These are phyloP conservation scores for Cetonia aurata DNA, from an alignment of 2,888 invertebrate species.

Conservation along the genomic window DNA sequence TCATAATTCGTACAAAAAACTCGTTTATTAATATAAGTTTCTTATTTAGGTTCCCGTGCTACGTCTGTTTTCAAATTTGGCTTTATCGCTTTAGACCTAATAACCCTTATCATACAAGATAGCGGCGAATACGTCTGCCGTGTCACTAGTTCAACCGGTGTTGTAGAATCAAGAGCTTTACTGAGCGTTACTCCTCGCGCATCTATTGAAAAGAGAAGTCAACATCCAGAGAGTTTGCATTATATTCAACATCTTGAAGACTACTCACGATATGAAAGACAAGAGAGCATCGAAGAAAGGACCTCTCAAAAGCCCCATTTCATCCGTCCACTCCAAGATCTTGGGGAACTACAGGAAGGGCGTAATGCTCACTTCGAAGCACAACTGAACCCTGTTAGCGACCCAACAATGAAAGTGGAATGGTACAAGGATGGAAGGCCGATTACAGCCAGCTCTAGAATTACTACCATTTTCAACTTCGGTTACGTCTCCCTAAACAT, in stretches of 20 bases:
- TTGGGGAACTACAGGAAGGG: slow-evolving; percentile 90
- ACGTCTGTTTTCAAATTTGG: slow-evolving; percentile 97
- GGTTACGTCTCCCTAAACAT: slow-evolving; percentile 99
- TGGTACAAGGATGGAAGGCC: slow-evolving; percentile 96
- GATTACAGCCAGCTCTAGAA: slow-evolving; percentile 96
- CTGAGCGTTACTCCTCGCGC: slow-evolving; percentile 85
- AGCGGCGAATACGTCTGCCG: slow-evolving; percentile 93
- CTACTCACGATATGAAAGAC: slow-evolving; percentile 87
- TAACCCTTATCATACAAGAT: slow-evolving; percentile 87
- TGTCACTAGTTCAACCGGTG: slow-evolving; percentile 87
- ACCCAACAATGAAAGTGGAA: slow-evolving; percentile 94
- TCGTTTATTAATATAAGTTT: slow-evolving; percentile 7
- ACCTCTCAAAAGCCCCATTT: slow-evolving; percentile 87
- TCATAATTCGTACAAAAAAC: not conserved
- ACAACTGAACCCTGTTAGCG: slow-evolving; percentile 91
- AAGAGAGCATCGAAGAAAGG: slow-evolving; percentile 86
- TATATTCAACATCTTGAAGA: slow-evolving; percentile 93
- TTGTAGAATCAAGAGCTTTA: slow-evolving; percentile 86
- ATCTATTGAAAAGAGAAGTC: slow-evolving; percentile 88
- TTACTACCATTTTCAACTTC: slow-evolving; percentile 98
- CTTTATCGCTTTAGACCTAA: slow-evolving; percentile 93
- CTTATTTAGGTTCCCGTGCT: slow-evolving; percentile 86
- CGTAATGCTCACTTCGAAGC: slow-evolving; percentile 94
- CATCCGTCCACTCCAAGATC: slow-evolving; percentile 87
- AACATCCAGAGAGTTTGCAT: slow-evolving; percentile 92